Conservation (phyloP, 2,888 invertebrate species). For the Andrena flavipes region DNA sequence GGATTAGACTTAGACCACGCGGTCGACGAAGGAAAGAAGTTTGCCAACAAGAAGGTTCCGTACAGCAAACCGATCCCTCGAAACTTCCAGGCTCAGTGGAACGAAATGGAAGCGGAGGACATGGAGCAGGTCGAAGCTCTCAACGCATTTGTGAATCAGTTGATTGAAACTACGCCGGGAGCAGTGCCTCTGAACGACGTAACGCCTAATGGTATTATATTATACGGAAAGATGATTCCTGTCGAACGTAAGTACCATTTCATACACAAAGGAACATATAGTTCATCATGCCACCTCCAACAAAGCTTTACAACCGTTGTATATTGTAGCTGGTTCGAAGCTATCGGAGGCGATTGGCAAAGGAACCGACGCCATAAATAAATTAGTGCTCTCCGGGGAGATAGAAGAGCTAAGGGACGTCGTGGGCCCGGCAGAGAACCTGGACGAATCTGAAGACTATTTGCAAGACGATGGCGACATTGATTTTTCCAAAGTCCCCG, state of each 20-base stretch:
- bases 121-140: slow-evolving; percentile 85
- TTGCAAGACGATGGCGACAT: slow-evolving; percentile 85
- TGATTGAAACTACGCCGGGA: slow-evolving; percentile 92
- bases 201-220: slow-evolving; percentile 91
- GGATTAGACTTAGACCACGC: slow-evolving; percentile 93
- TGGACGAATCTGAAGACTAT: slow-evolving; percentile 85
- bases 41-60: slow-evolving; percentile 92
- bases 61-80: slow-evolving; percentile 98
- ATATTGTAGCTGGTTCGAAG: slow-evolving; percentile 89
- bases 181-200: slow-evolving; percentile 92
- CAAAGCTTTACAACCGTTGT: background rate
- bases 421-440: slow-evolving; percentile 89
- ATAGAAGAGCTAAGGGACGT: slow-evolving; percentile 93
- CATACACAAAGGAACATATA: background rate
- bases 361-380: slow-evolving; percentile 91
- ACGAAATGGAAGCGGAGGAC: slow-evolving; percentile 88
- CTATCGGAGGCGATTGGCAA: slow-evolving; percentile 91
- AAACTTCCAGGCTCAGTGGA: slow-evolving; percentile 99
- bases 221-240: slow-evolving; percentile 93
- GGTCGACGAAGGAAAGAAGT: slow-evolving; percentile 90
- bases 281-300: no score
- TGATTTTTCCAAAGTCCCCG: slow-evolving; percentile 82
- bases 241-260: slow-evolving; percentile 88
- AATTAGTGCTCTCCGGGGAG: slow-evolving; percentile 92
- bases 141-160: slow-evolving; percentile 90